These are phyloP conservation scores for Hippocampus guttulatus DNA, from an alignment of 2,113 vertebrate genomes.

Conservation along the genomic window DNA sequence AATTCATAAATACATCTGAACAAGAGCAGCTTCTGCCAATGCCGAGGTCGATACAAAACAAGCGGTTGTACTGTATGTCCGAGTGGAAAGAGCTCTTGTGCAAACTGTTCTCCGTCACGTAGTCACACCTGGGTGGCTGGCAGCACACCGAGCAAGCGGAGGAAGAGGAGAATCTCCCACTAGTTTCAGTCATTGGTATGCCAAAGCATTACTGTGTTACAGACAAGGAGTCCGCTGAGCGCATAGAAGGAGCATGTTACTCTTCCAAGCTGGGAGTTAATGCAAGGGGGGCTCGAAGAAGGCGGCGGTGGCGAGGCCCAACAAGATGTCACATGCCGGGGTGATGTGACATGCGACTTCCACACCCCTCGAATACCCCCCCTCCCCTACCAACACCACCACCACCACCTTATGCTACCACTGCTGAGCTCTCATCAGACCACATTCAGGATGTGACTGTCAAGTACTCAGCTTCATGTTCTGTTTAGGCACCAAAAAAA, in stretches of 20 bases:
- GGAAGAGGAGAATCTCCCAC: conserved; percentile 45
- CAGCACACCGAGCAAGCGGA: conserved; percentile 29
- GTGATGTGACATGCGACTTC: conserved; percentile 34
- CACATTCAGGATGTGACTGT: conserved; percentile 25
- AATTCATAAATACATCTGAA: conserved; percentile 2
- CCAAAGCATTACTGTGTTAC: conserved; percentile 55
- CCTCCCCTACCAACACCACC: not conserved
- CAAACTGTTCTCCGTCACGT: conserved; percentile 60
- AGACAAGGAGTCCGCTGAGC: conserved; percentile 60
- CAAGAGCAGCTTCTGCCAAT: conserved; percentile 7
- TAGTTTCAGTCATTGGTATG: conserved; percentile 64
- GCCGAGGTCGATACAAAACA: conserved; percentile 7
- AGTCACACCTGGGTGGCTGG: conserved; percentile 68
- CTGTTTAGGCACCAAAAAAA: conserved; percentile 23
- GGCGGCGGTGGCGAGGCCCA: conserved; percentile 24
- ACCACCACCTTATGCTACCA: conserved; percentile 5
- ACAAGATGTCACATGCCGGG: conserved; percentile 62
- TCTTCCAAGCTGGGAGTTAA: conserved; percentile 29
- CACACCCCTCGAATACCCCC: not conserved
- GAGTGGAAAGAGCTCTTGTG: conserved; percentile 41
- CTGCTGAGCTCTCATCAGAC: conserved; percentile 38
- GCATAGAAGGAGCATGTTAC: conserved; percentile 60
- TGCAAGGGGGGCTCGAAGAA: conserved; percentile 2
- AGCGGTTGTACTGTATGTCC: conserved; percentile 6
- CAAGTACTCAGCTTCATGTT: conserved; percentile 34